phyloP scores from a whole-genome alignment of 2,797 vertebrate species.

The Leucoraja ocellata region DNA sequence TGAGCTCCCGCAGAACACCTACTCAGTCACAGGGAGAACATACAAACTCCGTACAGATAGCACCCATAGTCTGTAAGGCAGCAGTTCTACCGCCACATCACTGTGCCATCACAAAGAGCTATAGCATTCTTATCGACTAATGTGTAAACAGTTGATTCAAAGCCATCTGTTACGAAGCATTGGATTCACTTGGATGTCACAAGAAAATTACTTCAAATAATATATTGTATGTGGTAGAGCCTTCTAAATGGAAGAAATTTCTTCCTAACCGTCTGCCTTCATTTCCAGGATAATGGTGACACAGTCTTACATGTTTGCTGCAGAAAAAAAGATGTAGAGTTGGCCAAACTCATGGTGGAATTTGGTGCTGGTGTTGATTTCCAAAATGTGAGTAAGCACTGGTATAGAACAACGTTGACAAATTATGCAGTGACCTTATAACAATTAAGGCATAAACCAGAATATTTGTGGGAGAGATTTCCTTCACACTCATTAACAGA shows the following conservation, averaged over 20 bases:
- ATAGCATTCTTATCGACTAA: not conserved
- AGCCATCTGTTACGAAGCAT: not conserved
- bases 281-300: slow-evolving; percentile 48
- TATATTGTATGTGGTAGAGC: not conserved
- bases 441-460: not conserved
- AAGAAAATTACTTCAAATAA: not conserved
- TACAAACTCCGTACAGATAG: too few relatives aligned
- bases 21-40: too few relatives aligned
- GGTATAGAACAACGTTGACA: not conserved
- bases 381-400: slow-evolving; percentile 50
- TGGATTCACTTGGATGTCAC: not conserved
- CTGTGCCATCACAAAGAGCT: not conserved
- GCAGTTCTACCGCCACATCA: too few relatives aligned
- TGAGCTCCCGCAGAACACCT: too few relatives aligned
- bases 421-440: not conserved
- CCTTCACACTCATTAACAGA: not conserved
- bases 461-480: not conserved
- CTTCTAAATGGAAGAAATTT: not conserved
- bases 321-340: slow-evolving; percentile 49
- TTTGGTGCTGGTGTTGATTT: slow-evolving; percentile 47
- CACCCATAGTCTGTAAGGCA: too few relatives aligned
- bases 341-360: slow-evolving; percentile 51
- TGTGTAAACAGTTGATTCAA: not conserved
- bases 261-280: not conserved
- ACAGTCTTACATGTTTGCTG: slow-evolving; percentile 51